phyloP scores from a whole-genome alignment of 2,113 vertebrate species.

The Enhydra lutris region DNA sequence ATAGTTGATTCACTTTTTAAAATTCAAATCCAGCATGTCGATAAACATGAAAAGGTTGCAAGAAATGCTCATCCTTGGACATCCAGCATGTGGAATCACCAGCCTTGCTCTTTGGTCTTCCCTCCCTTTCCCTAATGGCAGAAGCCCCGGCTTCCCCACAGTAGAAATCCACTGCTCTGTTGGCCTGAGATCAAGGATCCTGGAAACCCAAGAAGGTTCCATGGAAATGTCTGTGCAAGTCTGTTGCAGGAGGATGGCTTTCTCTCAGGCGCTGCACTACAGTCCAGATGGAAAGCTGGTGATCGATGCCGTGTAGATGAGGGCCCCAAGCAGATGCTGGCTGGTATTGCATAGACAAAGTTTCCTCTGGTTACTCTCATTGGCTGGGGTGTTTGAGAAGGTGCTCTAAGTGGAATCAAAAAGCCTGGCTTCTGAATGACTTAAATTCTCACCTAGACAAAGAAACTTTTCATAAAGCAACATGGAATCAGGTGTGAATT shows the following conservation, averaged over 20 bases:
- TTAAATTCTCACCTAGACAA: neutral
- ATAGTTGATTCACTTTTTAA: neutral
- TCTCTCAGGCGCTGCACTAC: neutral
- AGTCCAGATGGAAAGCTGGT: neutral
- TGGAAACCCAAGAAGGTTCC: neutral
- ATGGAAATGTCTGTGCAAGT: neutral
- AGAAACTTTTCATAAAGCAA: neutral
- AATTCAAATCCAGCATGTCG: neutral
- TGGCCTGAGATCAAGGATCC: neutral
- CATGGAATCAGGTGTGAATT: neutral
- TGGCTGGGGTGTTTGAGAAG: neutral
- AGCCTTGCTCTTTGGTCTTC: neutral
- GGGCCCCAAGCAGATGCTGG: neutral
- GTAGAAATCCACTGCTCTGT: neutral
- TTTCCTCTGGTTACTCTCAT: neutral
- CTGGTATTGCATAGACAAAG: neutral
- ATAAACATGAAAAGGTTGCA: neutral
- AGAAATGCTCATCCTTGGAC: neutral
- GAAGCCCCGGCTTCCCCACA: neutral
- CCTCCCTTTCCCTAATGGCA: neutral
- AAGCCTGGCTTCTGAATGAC: neutral
- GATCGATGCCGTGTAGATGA: neutral
- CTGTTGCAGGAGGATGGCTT: neutral
- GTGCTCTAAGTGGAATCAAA: neutral
- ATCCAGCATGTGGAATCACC: neutral